Base-by-base conservation (phyloP, 1,140 invertebrate genomes). In the Elysia chlorotica region DNA sequence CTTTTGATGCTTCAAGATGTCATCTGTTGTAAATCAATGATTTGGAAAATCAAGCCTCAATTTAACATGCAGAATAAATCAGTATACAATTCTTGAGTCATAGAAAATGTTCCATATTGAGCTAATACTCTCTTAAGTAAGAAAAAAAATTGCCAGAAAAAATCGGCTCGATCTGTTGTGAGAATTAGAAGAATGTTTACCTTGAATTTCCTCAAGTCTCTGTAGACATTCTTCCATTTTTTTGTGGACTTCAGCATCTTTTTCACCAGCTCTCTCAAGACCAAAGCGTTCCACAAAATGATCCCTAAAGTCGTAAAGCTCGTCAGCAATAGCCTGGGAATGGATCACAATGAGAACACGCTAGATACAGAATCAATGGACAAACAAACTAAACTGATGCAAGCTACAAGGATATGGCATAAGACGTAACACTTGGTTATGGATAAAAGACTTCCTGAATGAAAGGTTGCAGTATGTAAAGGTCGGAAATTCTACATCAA, bases 241-340 rank as follows among this genome's bases (percentile, higher is more conserved):
- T 74, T 89, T 88, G 79, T 93, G 89, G 3, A 94, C 89, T 79
- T 92, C 90, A 74, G 87, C 85, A 77, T 89, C 89, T 85, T 93
- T 93, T 35, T 92, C 88, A 19, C 88, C 82, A 19, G 93, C 93
- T 86, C 92, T 89, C 73, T 92, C 91, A 30, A 93, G 87, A 17
- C 90, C 85, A 88, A 93, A 90, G 77, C 90, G 91, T 83, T 93
- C 93, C 88, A 94, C 94, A 87, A 93, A 95, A 80, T 92, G 89
- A 87, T 94, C 92, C 79, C 92, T 89, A 84, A 91, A 94, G 17
- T 89, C 73, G 86, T 93, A 94, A 35, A 94, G 81, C 6, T 90
- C 88, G 79, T 92, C 87, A 0, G 94, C 91, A 80, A 89, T 89
- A 78, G 90, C 89, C 92, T 92, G 79, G 71, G 89, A 90, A 31